Evolutionary conservation across 1,140 invertebrate genomes (phyloP), one percentile per base, ranked within the genome.

Genomic region (Vanessa tameamea): DNA sequence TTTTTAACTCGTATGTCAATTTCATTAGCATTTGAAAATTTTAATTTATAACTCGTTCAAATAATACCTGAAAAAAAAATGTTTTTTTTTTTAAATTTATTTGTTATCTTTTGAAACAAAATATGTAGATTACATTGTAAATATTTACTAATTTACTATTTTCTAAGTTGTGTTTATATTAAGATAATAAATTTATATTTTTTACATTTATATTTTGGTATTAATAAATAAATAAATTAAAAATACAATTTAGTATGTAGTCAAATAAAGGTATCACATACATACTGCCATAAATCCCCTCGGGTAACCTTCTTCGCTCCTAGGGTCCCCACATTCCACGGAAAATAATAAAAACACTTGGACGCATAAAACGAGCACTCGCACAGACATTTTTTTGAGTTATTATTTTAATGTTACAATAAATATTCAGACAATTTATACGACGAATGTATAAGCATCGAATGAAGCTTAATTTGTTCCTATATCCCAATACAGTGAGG

Each of bases 221-320:
- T 12, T 9, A n/a, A 55, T 23, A 55, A 55, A 20, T 20, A 20
- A 20, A 20, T 20, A 1, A 16, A 11, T n/a, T 20, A 55, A 20
- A 53, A 15, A 4, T 20, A 26, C 20, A 31, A 4, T 31, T 31
- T 31, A 31, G 26, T 31, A 31, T 31, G 9, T 57, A 57, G 14
- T 12, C 31, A 57, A 43, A 64, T 14, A 26, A 48, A 50, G 4
- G 37, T 48, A 59, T 47, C 65, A 83, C 86, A 84, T 88, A 91
- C 89, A 91, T 79, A 86, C 82, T 82, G 89, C 86, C 83, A 90
- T 83, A 47, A 88, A 79, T 80, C 89, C 89, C 57, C 76, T 80
- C 4, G 89, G 88, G 76, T 88, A 88, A 71, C 89, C 89, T 64
- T 84, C 81, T 16, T 88, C 85, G 2, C 65, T 50, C 68, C 84